Evolutionary conservation across 64 coral and sea anemone species (phyloP).

Genomic region (Catalaphyllia jardinei): DNA sequence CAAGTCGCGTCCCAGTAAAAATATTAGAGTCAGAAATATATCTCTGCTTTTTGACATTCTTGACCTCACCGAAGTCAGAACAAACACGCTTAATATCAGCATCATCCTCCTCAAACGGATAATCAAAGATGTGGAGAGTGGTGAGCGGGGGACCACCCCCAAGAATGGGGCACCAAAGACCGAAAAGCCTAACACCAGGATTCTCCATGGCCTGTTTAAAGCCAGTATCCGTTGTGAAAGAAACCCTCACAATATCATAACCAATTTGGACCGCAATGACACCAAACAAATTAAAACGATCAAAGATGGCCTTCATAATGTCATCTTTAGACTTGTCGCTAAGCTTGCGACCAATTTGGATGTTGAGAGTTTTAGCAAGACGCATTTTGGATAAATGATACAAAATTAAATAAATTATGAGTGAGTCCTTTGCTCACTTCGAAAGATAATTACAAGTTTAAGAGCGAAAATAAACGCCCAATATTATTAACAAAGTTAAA

Average conservation of each 20-base stretch:
- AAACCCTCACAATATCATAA: neutral
- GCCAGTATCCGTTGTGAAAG: neutral
- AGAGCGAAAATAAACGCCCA: too few relatives aligned
- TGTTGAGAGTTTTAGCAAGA: too few relatives aligned
- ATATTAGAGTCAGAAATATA: neutral
- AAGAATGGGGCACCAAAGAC: neutral
- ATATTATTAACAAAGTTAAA: too few relatives aligned
- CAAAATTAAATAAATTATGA: too few relatives aligned
- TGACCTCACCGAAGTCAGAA: neutral
- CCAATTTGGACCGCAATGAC: neutral
- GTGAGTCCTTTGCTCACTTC: too few relatives aligned
- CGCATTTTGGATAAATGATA: too few relatives aligned
- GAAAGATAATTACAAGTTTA: too few relatives aligned
- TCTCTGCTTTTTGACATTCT: neutral
- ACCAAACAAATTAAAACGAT: neutral
- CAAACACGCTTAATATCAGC: neutral
- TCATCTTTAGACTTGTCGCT: neutral
- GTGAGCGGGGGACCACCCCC: neutral
- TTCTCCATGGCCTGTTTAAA: neutral
- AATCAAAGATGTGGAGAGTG: neutral
- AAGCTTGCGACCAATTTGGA: too few relatives aligned
- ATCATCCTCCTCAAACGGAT: neutral
- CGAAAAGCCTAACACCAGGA: neutral
- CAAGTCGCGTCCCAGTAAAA: neutral
- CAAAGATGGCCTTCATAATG: neutral